Evolutionary conservation across 2,888 invertebrate species (phyloP).

Genomic region (Norana najaformis): DNA sequence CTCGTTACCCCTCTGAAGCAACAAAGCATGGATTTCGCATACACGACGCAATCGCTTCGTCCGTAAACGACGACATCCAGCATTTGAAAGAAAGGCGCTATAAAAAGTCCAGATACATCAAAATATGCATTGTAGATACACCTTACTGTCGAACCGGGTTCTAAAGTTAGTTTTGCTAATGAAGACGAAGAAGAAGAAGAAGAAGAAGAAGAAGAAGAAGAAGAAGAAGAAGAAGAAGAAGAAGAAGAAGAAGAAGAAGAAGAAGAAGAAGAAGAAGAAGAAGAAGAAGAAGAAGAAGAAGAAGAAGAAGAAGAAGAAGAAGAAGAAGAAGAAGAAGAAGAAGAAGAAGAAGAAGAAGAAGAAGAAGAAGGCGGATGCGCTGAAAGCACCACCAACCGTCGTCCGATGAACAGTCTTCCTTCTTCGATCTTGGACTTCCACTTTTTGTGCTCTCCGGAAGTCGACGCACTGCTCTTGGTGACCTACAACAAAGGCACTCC

Average conservation of each 20-base stretch:
- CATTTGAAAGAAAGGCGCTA: no score
- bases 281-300: not conserved
- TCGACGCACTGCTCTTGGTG: not conserved
- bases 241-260: conserved; percentile 23
- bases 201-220: conserved; percentile 24
- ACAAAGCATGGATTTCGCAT: no score
- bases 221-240: conserved; percentile 23
- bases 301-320: not conserved
- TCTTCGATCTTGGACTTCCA: not conserved
- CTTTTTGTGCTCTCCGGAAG: not conserved
- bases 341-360: not conserved
- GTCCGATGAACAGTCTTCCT: not conserved
- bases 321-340: conserved; percentile 1
- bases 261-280: conserved; percentile 25
- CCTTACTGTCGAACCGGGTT: no score
- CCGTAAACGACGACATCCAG: no score
- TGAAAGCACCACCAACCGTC: not conserved
- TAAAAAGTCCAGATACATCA: no score
- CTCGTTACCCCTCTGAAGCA: no score
- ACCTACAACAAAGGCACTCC: not conserved
- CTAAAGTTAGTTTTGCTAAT: no score
- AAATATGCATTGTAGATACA: no score
- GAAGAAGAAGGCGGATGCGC: not conserved
- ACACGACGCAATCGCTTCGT: no score
- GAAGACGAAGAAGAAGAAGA: conserved; percentile 15